These are phyloP conservation scores for Drosophila lacertosa DNA, from an alignment of 1,140 invertebrate species.

Conservation along the genomic window DNA sequence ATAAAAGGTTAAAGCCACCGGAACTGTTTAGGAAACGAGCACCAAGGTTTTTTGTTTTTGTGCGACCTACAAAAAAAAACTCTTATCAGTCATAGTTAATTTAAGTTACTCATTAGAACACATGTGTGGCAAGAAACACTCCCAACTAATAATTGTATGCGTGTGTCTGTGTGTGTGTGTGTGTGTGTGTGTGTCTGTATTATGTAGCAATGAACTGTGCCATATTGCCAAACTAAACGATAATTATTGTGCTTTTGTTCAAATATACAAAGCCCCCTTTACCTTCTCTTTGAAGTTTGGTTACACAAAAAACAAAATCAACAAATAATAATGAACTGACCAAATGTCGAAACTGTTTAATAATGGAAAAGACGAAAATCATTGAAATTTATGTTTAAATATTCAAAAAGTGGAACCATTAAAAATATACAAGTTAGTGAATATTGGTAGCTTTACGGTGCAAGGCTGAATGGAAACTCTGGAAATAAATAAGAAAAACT, in stretches of 20 bases:
- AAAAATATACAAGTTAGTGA: too few relatives aligned
- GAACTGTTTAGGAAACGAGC: slow-evolving; percentile 14
- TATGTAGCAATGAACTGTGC: neutral
- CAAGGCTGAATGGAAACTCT: too few relatives aligned
- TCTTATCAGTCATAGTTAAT: slow-evolving; percentile 21
- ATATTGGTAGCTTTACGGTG: too few relatives aligned
- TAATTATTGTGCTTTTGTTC: slow-evolving; percentile 6
- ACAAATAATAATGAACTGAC: slow-evolving; percentile 14
- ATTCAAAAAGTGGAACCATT: slow-evolving; percentile 6
- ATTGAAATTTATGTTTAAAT: slow-evolving; percentile 16
- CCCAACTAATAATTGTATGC: neutral
- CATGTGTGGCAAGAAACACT: neutral
- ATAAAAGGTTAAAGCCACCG: slow-evolving; percentile 31
- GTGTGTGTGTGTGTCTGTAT: neutral
- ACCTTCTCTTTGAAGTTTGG: slow-evolving; percentile 18
- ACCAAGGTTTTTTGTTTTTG: slow-evolving; percentile 8
- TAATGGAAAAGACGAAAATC: neutral
- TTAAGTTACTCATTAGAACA: slow-evolving; percentile 6
- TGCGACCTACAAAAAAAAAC: slow-evolving; percentile 20
- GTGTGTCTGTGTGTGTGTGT: neutral
- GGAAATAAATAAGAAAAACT: too few relatives aligned
- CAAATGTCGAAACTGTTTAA: slow-evolving; percentile 33
- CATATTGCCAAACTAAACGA: neutral
- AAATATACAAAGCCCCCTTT: slow-evolving; percentile 1
- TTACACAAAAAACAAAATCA: slow-evolving; percentile 8